Evolutionary conservation across 2,113 vertebrate species (phyloP).

Genomic region (Sebastes schlegelii): DNA sequence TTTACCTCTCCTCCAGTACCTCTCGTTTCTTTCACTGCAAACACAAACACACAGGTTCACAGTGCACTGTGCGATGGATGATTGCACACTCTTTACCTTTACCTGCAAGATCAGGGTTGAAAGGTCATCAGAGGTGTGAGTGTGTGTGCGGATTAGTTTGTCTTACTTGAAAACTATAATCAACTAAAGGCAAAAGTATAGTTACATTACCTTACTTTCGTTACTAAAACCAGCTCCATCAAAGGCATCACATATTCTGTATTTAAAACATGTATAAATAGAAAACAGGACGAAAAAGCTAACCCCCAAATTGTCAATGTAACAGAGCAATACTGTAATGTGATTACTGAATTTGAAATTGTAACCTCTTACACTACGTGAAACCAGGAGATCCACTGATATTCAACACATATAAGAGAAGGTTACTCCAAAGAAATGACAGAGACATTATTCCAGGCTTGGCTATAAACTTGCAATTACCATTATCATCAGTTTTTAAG

Average conservation of each 20-base stretch:
- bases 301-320: neutral
- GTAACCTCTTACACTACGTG: neutral
- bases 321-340: neutral
- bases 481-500: too few species aligned
- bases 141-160: neutral
- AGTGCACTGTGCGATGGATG: conserved; percentile 48
- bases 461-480: neutral
- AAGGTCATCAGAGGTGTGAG: conserved; percentile 22
- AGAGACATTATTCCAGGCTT: neutral
- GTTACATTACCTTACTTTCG: neutral
- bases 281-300: neutral
- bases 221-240: neutral
- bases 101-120: conserved; percentile 58
- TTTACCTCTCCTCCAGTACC: conserved; percentile 10
- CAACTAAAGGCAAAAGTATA: neutral
- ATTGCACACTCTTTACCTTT: conserved; percentile 52
- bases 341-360: neutral
- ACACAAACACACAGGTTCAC: conserved; percentile 3
- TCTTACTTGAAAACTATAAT: neutral
- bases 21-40: conserved; percentile 3
- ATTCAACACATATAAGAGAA: neutral
- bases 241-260: neutral
- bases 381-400: neutral
- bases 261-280: neutral
- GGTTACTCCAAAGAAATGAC: neutral